Base-by-base conservation (phyloP, 2,888 invertebrate species). In the Eupithecia centaureata region DNA sequence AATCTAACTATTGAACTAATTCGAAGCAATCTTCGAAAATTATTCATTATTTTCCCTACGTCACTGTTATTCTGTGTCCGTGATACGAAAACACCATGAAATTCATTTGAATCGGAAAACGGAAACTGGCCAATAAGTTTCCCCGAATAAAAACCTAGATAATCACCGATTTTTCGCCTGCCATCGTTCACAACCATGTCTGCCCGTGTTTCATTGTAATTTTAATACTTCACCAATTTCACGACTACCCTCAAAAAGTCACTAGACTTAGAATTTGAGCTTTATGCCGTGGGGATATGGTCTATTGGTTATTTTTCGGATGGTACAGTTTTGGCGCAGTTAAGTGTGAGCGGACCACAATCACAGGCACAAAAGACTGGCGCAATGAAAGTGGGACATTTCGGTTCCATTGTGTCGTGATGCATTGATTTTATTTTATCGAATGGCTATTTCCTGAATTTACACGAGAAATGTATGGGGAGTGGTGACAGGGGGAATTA, bases 151-250 rank as follows among this genome's bases (percentile, higher is more conserved):
- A 77, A 76, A 81, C 78, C 79, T 76, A 77, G 80, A 81, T 81
- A 82, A 81, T 81, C 79, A 80, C 74, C 76, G 78, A 77, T 80
- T 78, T 73, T 76, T 68, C 74, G 73, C 72, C 74, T 74, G 72
- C 75, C 75, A 73, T 80, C 81, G 75, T 77, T 76, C 77, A 73
- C 71, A 68, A 61, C 51, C 59, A 58, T 52, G 38, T 67, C 63
- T 63, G 63, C 71, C 79, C 78, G 79, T 79, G 82, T 82, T 80
- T 82, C 81, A 82, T 80, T 80, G 82, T 82, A 82, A 82, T 81
- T 81, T 80, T 82, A 82, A 82, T 81, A 78, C 74, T 71, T 61
- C 65, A 70, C 73, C 51, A 72, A 54, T 30, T 30, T 68, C n/a
- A 68, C 67, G 52, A 71, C 28, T 47, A 47, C 64, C 38, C 28